Percentiles rank a stretch among this genome's conserved stretches.
phyloP scores from a whole-genome alignment of 30 jellyfish, hydroid and myxozoan genomes.

The Turritopsis dohrnii region DNA sequence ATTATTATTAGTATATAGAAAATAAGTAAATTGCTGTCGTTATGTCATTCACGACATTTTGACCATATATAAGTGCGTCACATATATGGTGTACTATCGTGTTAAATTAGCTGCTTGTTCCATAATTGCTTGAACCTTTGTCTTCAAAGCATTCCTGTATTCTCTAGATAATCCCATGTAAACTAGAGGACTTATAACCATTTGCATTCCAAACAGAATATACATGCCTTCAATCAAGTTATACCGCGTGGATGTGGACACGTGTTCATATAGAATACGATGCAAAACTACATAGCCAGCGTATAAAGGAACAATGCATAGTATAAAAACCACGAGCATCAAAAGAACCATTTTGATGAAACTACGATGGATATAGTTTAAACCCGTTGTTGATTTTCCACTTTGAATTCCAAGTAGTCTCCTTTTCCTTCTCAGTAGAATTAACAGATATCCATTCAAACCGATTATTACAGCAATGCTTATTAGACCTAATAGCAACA shows the following conservation, averaged over 20 bases:
- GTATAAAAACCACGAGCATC: neutral
- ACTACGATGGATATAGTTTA: neutral
- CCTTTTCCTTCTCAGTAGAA: neutral
- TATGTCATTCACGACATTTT: too few species aligned
- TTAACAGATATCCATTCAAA: neutral
- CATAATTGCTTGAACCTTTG: neutral
- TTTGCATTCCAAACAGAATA: neutral
- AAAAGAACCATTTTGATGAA: neutral
- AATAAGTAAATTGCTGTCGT: too few species aligned
- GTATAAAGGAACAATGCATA: neutral
- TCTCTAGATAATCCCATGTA: neutral
- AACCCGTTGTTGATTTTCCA: neutral
- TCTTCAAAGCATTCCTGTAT: neutral
- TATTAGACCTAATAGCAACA: neutral
- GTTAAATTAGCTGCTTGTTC: too few species aligned
- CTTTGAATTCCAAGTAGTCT: neutral
- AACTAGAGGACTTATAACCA: neutral
- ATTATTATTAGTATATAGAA: too few species aligned
- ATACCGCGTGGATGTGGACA: neutral
- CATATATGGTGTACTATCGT: too few species aligned
- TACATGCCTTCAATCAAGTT: neutral
- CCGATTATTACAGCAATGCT: neutral
- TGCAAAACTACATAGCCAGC: neutral
- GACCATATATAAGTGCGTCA: too few species aligned
- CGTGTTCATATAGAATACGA: neutral